Evolutionary conservation across 2,797 vertebrate genomes (phyloP).

Genomic region (Sebastes variabilis): DNA sequence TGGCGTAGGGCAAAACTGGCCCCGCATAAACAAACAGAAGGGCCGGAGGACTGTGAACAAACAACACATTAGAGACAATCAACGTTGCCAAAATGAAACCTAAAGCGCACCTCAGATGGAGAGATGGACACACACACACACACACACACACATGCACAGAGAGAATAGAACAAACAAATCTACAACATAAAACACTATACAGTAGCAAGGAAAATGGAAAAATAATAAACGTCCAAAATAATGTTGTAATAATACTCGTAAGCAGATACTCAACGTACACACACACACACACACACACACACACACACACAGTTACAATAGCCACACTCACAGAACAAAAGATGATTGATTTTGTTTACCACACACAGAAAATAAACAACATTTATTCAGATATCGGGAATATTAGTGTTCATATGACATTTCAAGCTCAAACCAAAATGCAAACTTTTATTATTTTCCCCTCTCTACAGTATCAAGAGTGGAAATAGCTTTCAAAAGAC

Average conservation of each 20-base stretch:
- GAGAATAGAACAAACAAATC: background rate
- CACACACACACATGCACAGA: background rate
- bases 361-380: slow-evolving; percentile 28
- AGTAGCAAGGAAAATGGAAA: slow-evolving; percentile 3
- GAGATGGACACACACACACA: slow-evolving; percentile 13
- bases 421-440: slow-evolving; percentile 10
- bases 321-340: background rate
- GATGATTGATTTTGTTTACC: slow-evolving; percentile 35
- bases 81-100: slow-evolving; percentile 49
- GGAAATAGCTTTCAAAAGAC: slow-evolving; percentile 6
- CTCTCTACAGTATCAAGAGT: background rate
- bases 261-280: background rate
- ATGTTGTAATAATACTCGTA: background rate
- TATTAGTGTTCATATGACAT: background rate
- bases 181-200: background rate
- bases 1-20: slow-evolving; percentile 97
- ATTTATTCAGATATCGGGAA: background rate
- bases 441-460: slow-evolving; percentile 1
- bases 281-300: too few relatives aligned
- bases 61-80: slow-evolving; percentile 81
- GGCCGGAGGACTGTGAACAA: slow-evolving; percentile 88
- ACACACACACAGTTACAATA: too few relatives aligned
- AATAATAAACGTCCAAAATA: slow-evolving; percentile 10
- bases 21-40: slow-evolving; percentile 99
- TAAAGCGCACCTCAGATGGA: slow-evolving; percentile 39